Conservation (phyloP, 2,888 invertebrate genomes). For the Mythimna impura region DNA sequence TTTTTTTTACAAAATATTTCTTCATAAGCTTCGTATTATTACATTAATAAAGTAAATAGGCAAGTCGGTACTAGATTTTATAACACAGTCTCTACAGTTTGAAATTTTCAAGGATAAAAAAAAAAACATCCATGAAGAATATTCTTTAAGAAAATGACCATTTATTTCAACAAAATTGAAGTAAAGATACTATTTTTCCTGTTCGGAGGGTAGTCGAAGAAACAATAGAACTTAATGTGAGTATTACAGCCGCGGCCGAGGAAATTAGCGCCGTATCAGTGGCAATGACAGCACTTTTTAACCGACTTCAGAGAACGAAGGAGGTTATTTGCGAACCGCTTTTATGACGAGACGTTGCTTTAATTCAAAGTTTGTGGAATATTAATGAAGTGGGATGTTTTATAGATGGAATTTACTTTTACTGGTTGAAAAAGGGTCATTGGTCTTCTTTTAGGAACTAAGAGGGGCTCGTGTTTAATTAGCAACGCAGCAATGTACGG, state of each 20-base stretch:
- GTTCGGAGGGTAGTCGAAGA: slow-evolving; percentile 51
- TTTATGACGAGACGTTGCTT: slow-evolving; percentile 26
- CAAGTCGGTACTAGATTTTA: too few species aligned
- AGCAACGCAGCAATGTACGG: too few species aligned
- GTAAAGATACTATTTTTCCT: slow-evolving; percentile 44
- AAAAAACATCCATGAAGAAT: too few species aligned
- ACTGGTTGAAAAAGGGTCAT: not conserved
- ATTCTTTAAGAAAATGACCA: not conserved
- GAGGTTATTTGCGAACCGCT: slow-evolving; percentile 6
- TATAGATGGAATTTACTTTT: too few species aligned
- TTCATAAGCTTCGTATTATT: too few species aligned
- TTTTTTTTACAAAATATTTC: too few species aligned
- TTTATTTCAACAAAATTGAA: not conserved
- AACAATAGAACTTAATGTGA: slow-evolving; percentile 83
- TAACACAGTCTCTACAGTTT: too few species aligned
- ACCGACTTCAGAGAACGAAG: not conserved
- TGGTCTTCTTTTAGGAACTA: too few species aligned
- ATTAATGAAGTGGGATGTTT: not conserved
- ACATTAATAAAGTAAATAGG: too few species aligned
- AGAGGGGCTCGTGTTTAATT: not conserved
- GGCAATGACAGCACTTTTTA: slow-evolving; percentile 61
- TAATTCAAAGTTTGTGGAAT: slow-evolving; percentile 19
- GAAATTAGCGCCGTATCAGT: slow-evolving; percentile 81
- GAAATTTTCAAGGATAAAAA: too few species aligned
- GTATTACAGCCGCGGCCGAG: slow-evolving; percentile 81